Evolutionary conservation across 1,140 invertebrate genomes (phyloP).

Genomic region (Drosophila novamexicana): DNA sequence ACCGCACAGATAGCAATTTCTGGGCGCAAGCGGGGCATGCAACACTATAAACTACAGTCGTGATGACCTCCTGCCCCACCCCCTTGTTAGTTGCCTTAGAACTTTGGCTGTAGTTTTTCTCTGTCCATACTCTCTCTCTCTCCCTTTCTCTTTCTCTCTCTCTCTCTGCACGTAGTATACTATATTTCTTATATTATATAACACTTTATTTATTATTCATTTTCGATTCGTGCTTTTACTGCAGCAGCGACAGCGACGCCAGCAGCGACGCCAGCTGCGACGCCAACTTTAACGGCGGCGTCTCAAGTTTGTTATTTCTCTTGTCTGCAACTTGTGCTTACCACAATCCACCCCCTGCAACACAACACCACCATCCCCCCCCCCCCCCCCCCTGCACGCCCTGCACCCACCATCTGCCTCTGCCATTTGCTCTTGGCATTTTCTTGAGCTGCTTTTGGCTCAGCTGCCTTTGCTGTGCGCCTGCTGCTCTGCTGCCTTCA

Average conservation of each 20-base stretch:
- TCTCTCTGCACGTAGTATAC: conserved; percentile 28
- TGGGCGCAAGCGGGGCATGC: not conserved
- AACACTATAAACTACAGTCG: conserved; percentile 43
- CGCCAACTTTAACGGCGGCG: conserved; percentile 23
- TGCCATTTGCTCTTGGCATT: conserved; percentile 12
- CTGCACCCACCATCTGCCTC: conserved; percentile 28
- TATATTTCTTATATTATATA: conserved; percentile 83
- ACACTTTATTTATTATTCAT: conserved; percentile 83
- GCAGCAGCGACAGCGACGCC: conserved; percentile 33
- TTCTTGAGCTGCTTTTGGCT: conserved; percentile 31
- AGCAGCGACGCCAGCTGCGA: conserved; percentile 15
- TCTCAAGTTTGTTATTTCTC: conserved; percentile 82
- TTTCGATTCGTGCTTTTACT: conserved; percentile 81
- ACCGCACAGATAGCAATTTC: conserved; percentile 26
- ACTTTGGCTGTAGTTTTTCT: conserved; percentile 61
- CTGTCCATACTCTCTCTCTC: not conserved
- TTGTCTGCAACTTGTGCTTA: conserved; percentile 76
- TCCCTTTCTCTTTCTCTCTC: conserved; percentile 8
- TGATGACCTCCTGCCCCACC: not conserved
- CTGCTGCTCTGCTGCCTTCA: conserved; percentile 69
- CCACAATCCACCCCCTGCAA: conserved; percentile 44
- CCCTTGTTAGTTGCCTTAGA: conserved; percentile 37
- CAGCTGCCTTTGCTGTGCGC: conserved; percentile 57
- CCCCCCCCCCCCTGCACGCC: not conserved
- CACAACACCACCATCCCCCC: not conserved